Percentiles rank a stretch among this genome's conserved stretches.
These are phyloP conservation scores for Macrochelys suwanniensis DNA, from an alignment of 2,797 vertebrate genomes.

Conservation along the genomic window DNA sequence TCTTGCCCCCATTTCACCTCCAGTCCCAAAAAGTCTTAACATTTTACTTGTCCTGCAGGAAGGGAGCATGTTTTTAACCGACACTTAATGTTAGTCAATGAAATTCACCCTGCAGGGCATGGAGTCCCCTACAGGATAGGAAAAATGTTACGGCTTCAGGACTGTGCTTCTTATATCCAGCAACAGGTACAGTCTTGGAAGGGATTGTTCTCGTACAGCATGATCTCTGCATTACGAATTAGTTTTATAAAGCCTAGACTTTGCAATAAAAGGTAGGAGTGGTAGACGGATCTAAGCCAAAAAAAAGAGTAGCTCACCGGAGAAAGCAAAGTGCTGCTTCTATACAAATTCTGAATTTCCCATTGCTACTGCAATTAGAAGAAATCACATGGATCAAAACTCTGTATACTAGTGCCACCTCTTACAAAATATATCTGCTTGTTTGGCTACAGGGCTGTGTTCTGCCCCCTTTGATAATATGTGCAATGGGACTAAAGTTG, in stretches of 20 bases:
- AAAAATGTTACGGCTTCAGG: neutral
- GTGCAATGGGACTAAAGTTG: neutral
- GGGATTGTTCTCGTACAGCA: neutral
- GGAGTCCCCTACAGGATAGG: neutral
- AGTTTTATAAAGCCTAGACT: neutral
- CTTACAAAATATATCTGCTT: neutral
- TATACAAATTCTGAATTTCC: neutral
- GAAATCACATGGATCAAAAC: neutral
- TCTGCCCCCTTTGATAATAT: neutral
- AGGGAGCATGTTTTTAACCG: neutral
- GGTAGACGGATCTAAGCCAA: neutral
- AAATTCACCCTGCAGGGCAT: neutral
- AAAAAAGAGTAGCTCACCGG: neutral
- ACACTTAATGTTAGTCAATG: neutral
- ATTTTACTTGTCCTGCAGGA: neutral
- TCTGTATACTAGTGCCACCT: too few relatives aligned
- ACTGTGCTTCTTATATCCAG: neutral
- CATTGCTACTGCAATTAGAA: neutral
- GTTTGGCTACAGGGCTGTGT: neutral
- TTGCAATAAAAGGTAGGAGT: neutral
- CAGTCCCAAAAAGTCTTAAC: neutral
- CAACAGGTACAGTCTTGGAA: neutral
- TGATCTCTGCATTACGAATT: conserved; percentile 7
- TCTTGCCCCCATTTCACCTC: neutral
- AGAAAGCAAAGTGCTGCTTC: neutral